These are phyloP conservation scores for Monopterus albus DNA, from an alignment of 2,113 vertebrate species.

Conservation along the genomic window DNA sequence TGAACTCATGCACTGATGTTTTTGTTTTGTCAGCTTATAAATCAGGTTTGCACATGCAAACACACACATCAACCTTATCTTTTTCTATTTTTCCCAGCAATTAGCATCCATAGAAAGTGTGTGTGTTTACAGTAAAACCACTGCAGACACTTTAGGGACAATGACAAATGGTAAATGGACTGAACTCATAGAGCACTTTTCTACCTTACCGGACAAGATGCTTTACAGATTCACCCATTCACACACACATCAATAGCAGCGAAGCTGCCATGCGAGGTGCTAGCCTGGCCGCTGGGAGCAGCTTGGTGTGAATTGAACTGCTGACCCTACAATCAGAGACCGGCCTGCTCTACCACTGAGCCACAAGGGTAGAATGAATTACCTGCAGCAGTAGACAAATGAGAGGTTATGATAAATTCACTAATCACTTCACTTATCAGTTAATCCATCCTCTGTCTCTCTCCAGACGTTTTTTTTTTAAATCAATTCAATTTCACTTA, in stretches of 20 bases:
- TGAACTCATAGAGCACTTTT: no score
- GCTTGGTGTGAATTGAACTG: no score
- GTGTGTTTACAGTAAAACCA: constrained; percentile 22
- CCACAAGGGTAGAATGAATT: no score
- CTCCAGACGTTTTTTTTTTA: background rate
- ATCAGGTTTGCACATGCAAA: constrained; percentile 15
- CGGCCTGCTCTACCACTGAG: no score
- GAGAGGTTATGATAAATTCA: constrained; percentile 15
- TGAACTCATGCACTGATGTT: constrained; percentile 13
- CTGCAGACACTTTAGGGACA: constrained; percentile 11
- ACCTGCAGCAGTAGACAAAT: constrained; percentile 26
- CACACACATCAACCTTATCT: constrained; percentile 2
- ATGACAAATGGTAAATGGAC: no score
- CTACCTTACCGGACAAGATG: no score
- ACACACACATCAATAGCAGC: no score
- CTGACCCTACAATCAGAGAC: no score
- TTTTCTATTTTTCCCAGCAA: constrained; percentile 16
- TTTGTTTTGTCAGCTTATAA: constrained; percentile 40
- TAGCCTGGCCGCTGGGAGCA: no score
- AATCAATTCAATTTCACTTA: constrained; percentile 35
- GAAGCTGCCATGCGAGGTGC: no score
- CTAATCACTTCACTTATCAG: constrained; percentile 25
- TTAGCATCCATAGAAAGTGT: constrained; percentile 16
- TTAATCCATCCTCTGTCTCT: constrained; percentile 3
- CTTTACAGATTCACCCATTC: no score